These are phyloP conservation scores for Selene dorsalis DNA, from an alignment of 2,797 vertebrate species.

Conservation along the genomic window DNA sequence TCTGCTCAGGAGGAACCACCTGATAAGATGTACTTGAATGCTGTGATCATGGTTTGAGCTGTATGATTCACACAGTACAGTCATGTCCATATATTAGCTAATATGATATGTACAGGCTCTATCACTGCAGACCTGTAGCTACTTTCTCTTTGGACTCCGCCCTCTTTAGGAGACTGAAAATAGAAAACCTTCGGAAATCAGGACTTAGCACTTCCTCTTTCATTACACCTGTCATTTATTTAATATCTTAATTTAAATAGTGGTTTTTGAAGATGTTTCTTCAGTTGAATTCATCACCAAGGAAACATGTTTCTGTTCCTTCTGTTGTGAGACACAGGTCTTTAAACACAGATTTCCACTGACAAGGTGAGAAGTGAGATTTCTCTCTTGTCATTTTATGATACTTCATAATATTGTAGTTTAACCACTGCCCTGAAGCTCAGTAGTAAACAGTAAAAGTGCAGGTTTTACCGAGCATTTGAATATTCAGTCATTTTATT, in stretches of 20 bases:
- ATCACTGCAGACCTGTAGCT: not conserved
- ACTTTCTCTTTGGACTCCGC: not conserved
- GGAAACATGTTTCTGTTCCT: not conserved
- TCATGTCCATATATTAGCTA: not conserved
- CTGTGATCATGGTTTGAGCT: not conserved
- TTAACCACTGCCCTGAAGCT: not conserved
- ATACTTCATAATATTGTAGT: not conserved
- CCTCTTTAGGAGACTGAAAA: no score
- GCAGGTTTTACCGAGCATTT: conserved; percentile 2
- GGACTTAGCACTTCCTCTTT: not conserved
- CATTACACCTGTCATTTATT: not conserved
- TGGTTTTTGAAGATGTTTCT: not conserved
- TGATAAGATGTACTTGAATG: not conserved
- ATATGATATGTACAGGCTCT: no score
- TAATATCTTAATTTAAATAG: not conserved
- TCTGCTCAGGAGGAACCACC: no score
- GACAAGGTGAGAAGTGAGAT: not conserved
- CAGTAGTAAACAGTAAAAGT: not conserved
- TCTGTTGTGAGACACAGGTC: not conserved
- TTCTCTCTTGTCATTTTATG: conserved; percentile 3
- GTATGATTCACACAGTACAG: not conserved
- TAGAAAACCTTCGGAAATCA: no score
- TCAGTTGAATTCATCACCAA: not conserved
- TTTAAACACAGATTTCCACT: conserved; percentile 1
- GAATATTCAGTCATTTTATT: conserved; percentile 23